Conservation (phyloP, 2,797 vertebrate species). For the Remorina albescens region DNA sequence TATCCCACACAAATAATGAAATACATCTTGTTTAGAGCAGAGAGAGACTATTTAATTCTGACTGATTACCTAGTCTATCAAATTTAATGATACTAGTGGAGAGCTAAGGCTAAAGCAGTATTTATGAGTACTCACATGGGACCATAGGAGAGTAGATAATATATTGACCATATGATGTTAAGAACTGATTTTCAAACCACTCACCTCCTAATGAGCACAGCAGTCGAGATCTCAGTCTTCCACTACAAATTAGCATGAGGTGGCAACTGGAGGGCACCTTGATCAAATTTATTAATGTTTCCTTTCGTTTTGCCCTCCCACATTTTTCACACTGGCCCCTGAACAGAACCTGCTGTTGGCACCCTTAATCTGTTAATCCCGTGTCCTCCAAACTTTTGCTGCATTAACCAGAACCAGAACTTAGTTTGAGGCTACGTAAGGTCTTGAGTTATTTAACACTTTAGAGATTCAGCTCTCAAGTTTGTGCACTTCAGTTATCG, state of each 20-base stretch:
- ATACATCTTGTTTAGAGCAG: background rate
- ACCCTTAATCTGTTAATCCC: background rate
- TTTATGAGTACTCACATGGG: slow-evolving; percentile 20
- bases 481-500: slow-evolving; percentile 10
- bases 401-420: background rate
- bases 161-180: slow-evolving; percentile 23
- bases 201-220: slow-evolving; percentile 14
- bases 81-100: background rate
- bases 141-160: background rate
- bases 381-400: background rate
- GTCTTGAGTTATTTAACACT: background rate
- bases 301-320: background rate
- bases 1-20: background rate
- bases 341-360: background rate
- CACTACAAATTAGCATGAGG: background rate
- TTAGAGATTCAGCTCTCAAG: background rate
- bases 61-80: slow-evolving; percentile 26
- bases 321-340: background rate
- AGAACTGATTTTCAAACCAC: slow-evolving; percentile 12
- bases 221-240: background rate
- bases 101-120: background rate
- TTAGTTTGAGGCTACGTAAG: background rate
- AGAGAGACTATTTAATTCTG: slow-evolving; percentile 28
- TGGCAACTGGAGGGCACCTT: slow-evolving; percentile 31
- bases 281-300: slow-evolving; percentile 9